These are phyloP conservation scores for Candoia aspera DNA, from an alignment of 2,113 vertebrate species.

Conservation along the genomic window DNA sequence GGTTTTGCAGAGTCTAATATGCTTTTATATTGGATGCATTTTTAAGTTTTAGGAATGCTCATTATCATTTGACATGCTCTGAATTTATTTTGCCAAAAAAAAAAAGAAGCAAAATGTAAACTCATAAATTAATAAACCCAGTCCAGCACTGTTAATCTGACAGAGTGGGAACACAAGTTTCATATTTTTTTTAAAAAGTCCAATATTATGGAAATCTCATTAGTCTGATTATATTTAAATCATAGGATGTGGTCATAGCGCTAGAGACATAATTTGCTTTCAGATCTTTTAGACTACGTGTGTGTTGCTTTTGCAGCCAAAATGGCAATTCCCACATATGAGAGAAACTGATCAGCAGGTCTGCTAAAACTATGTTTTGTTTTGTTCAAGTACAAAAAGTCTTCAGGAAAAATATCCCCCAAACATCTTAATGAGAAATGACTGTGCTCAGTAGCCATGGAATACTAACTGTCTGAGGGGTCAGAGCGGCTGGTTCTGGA, in stretches of 20 bases:
- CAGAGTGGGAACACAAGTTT: background rate
- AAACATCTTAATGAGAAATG: background rate
- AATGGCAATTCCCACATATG: background rate
- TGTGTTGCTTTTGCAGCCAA: background rate
- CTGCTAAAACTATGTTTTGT: background rate
- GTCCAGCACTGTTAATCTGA: background rate
- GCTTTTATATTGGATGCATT: background rate
- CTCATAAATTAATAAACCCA: background rate
- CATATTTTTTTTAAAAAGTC: background rate
- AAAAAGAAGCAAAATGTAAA: background rate
- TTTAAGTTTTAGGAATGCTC: background rate
- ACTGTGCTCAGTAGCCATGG: background rate
- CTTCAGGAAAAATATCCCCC: background rate
- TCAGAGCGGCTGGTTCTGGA: background rate
- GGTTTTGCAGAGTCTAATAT: background rate
- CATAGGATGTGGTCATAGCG: background rate
- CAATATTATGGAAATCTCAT: background rate
- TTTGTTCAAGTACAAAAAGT: background rate
- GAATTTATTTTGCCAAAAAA: background rate
- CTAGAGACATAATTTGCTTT: background rate
- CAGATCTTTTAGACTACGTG: background rate
- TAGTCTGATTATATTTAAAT: background rate
- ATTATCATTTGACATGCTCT: background rate
- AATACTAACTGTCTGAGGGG: background rate
- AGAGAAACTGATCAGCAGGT: background rate